Evolutionary conservation across 2,113 vertebrate genomes (phyloP), one percentile per base, ranked within the genome.

Genomic region (Pholis gunnellus): DNA sequence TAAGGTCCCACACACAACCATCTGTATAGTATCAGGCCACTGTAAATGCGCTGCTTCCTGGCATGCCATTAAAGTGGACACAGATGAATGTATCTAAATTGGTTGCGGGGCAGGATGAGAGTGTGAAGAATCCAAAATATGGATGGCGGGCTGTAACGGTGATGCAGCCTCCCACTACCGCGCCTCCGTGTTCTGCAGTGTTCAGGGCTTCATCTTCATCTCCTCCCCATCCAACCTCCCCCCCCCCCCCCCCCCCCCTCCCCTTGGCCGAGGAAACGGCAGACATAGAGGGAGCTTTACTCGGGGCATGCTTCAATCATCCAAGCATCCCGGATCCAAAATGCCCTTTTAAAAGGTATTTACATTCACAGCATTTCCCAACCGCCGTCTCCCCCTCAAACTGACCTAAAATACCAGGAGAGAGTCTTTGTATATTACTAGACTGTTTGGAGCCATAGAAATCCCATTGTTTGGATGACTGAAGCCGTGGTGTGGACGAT

Each of bases 51-150:
- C 84, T 79, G 87, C 90, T 90, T 78, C 56, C 81, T 84, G 86
- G 83, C 87, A 89, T 83, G 85, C 84, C 78, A 92, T 92, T 93
- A 93, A 92, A 92, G 84, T 88, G 88, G 92, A 94, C 89, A 87
- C 91, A 92, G 91, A 91, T 87, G 89, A 88, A 91, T 91, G 85
- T 92, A 75, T 83, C 82, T 81, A 88, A 90, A 91, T 86, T 88
- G 90, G 90, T 86, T 73, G 69, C 42, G 40, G 40, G 56, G 74
- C 82, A 82, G 81, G 77, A 74, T 68, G 82, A 86, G 83, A 81
- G 82, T 84, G 81, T 85, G 72, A 82, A 88, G 81, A 80, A 87
- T 81, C 75, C 60, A 85, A 60, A 90, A 87, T 86, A 86, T 78
- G 83, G 83, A 88, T 78, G 77, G 63, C 63, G 81, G 76, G 77